Percentiles rank a stretch among this genome's conserved stretches.
These are phyloP conservation scores for Junonia oenone DNA, from an alignment of 2,888 invertebrate species.

Conservation along the genomic window DNA sequence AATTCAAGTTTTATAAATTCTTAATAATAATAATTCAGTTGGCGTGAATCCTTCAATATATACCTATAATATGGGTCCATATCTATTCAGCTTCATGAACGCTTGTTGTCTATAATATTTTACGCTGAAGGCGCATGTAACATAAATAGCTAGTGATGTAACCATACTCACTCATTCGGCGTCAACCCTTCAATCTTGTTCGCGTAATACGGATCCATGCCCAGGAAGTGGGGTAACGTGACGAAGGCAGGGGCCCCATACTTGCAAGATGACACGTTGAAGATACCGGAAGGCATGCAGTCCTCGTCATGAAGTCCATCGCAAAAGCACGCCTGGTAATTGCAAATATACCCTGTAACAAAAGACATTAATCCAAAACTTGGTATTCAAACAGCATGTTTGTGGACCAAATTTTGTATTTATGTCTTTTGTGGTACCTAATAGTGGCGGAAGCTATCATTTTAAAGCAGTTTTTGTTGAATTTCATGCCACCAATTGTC, in stretches of 20 bases:
- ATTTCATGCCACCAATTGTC: too few species aligned
- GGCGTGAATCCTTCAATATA: too few species aligned
- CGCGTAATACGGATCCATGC: conserved; percentile 83
- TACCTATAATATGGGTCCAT: too few species aligned
- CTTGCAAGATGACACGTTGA: conserved; percentile 86
- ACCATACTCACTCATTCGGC: conserved; percentile 77
- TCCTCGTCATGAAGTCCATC: conserved; percentile 50
- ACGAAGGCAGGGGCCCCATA: conserved; percentile 89
- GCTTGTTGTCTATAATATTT: background rate
- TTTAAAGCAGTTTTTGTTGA: too few species aligned
- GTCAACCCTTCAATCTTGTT: conserved; percentile 82
- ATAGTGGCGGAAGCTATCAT: too few species aligned
- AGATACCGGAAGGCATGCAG: conserved; percentile 79
- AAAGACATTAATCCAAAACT: background rate
- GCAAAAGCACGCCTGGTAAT: conserved; percentile 83
- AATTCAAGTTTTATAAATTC: too few species aligned
- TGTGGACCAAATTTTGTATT: too few species aligned
- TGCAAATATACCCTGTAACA: background rate
- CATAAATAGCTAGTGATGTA: background rate
- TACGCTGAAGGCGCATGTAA: background rate
- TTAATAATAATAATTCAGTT: too few species aligned
- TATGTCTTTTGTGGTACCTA: too few species aligned
- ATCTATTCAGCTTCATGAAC: too few species aligned
- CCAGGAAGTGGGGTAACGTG: conserved; percentile 89
- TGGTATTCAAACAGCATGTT: too few species aligned